phyloP scores from a whole-genome alignment of 35 echinoderm and acorn worm genomes.

The Lytechinus variegatus region DNA sequence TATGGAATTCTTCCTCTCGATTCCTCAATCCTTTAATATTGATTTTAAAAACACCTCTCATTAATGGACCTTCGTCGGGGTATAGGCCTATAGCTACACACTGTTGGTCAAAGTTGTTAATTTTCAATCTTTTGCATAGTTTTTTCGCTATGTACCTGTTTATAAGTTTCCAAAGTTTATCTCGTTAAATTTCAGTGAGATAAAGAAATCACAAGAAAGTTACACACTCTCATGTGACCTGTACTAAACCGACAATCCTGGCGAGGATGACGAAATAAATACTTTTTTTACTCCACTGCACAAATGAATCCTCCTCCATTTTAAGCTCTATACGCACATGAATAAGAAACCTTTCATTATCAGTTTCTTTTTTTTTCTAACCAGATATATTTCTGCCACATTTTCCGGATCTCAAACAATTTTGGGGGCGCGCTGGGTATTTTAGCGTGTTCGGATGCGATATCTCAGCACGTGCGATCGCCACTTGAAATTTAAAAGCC shows the following conservation, averaged over 20 bases:
- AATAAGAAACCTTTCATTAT: neutral
- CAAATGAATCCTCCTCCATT: neutral
- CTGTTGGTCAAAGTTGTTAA: neutral
- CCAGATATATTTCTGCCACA: neutral
- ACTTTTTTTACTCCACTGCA: neutral
- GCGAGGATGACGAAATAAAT: neutral
- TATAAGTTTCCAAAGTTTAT: neutral
- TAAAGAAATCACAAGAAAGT: neutral
- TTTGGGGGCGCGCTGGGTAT: neutral
- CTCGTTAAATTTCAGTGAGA: neutral
- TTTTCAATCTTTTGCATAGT: no score
- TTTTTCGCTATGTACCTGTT: neutral
- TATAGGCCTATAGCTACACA: neutral
- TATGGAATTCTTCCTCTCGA: no score
- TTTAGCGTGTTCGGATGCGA: neutral
- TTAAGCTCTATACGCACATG: neutral
- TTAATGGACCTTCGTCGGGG: no score
- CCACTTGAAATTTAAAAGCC: slow-evolving; percentile 10
- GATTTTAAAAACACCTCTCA: no score
- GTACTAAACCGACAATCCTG: no score
- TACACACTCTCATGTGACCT: no score
- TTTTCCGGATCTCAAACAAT: slow-evolving; percentile 12
- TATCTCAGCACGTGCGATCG: neutral
- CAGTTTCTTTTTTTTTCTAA: neutral
- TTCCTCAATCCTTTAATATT: no score